Evolutionary conservation across 2,113 vertebrate genomes (phyloP).

Genomic region (Heterochromis multidens): DNA sequence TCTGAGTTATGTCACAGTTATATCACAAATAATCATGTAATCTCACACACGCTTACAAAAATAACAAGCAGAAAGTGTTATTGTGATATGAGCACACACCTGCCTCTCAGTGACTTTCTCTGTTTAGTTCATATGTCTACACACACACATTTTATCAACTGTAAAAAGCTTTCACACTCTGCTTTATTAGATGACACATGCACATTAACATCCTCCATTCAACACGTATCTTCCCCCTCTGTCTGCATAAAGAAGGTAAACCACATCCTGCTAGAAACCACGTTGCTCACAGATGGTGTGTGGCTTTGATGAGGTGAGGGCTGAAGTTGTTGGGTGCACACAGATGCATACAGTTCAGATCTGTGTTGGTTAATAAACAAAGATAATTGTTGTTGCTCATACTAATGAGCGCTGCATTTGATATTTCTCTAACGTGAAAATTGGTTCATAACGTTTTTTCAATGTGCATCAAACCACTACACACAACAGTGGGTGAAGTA

Average conservation of each 20-base stretch:
- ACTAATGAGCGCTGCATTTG: neutral
- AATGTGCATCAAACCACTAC: neutral
- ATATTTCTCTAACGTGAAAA: neutral
- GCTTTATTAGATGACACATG: neutral
- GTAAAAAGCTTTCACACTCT: neutral
- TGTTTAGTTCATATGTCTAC: neutral
- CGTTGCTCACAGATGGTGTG: constrained; percentile 7
- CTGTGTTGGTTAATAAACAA: neutral
- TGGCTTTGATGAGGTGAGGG: neutral
- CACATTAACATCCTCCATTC: neutral
- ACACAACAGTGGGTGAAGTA: neutral
- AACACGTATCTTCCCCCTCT: neutral
- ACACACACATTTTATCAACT: neutral
- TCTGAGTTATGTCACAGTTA: neutral
- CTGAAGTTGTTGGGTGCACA: neutral
- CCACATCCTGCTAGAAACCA: constrained; percentile 61
- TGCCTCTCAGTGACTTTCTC: neutral
- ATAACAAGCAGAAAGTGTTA: neutral
- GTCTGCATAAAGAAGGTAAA: neutral
- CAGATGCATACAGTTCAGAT: neutral
- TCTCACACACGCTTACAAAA: neutral
- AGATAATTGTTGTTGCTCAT: neutral
- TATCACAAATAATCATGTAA: neutral
- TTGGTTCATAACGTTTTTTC: neutral
- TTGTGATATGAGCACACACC: neutral